phyloP scores from a whole-genome alignment of 2,113 vertebrate genomes.

The Emydura subglobosa region DNA sequence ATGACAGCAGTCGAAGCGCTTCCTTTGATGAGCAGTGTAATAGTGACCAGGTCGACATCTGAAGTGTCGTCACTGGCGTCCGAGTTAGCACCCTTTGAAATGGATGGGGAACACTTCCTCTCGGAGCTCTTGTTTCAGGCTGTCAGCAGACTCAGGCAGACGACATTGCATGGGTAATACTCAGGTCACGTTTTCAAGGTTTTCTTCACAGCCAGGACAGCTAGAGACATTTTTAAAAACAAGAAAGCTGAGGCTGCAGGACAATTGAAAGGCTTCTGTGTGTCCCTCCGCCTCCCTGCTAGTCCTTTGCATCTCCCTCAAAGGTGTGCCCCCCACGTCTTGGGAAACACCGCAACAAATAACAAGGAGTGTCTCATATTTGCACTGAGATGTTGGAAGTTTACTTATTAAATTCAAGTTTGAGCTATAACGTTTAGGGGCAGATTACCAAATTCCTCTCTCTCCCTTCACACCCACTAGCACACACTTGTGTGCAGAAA shows the following conservation, averaged over 20 bases:
- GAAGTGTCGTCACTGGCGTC: slow-evolving; percentile 24
- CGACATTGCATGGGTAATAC: slow-evolving; percentile 42
- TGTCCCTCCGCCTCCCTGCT: background rate
- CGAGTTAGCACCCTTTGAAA: slow-evolving; percentile 6
- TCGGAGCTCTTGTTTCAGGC: background rate
- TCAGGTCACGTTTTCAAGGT: slow-evolving; percentile 54
- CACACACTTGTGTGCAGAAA: background rate
- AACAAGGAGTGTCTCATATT: background rate
- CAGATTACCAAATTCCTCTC: background rate
- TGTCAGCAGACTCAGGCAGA: background rate
- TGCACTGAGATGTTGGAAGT: background rate
- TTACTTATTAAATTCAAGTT: background rate
- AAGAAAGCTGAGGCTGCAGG: background rate
- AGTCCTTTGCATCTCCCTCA: background rate
- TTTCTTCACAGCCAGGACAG: background rate
- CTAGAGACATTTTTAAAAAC: background rate
- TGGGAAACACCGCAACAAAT: background rate
- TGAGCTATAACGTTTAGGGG: background rate
- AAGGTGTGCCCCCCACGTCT: background rate
- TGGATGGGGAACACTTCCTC: background rate
- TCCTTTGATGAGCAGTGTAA: background rate
- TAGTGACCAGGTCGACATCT: slow-evolving; percentile 30
- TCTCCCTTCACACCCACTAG: background rate
- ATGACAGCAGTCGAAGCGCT: background rate
- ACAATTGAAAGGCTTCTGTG: background rate